Base-by-base conservation (phyloP, 92 coral and sea anemone genomes). In the Zoanthus gigantus region DNA sequence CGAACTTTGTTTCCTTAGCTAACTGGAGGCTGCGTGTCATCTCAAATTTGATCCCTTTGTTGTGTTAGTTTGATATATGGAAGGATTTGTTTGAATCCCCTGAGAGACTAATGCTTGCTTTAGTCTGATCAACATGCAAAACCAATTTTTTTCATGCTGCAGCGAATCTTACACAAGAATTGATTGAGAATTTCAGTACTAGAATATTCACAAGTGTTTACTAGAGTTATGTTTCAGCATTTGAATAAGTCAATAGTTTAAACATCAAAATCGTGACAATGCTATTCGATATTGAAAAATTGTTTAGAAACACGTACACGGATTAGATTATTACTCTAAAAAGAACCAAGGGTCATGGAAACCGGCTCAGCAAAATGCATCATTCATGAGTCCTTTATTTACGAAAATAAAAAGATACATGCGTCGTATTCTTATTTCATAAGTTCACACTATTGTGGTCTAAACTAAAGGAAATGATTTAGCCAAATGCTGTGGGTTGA, bases 281-380 rank as follows among this genome's bases (percentile, higher is more conserved):
- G 84, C 84, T 79, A 79, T 79, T 6, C 61, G 84, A 79, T 79
- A 79, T 79, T 65, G 74, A 50, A 45, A 37, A 29, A 9, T 79
- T 45, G 32, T 63, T 3, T 14, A 17, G 10, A 11, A 37, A 79
- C 84, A 79, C 84, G 84, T 79, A 79, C 37, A 18, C 34, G 37
- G 57, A 44, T 17, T 45, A n/a, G 74, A 79, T 79, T 79, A 79
- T 18, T 45, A 18, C 50, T 79, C 58, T 34, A 42, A 45, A 45
- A 18, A 63, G 58, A n/a, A 13, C 29, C 15, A 37, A 80, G 72
- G 74, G 85, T 80, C 85, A 80, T 23, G 37, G 34, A 67, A 67
- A 67, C 72, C 72, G 72, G 37, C 72, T 67, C 13, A 18, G 14
- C 37, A 10, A 23, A 67, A 67, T 23, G 37, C 42, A 67, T 67